phyloP scores from a whole-genome alignment of 2,888 invertebrate species.

The Autographa pulchrina region DNA sequence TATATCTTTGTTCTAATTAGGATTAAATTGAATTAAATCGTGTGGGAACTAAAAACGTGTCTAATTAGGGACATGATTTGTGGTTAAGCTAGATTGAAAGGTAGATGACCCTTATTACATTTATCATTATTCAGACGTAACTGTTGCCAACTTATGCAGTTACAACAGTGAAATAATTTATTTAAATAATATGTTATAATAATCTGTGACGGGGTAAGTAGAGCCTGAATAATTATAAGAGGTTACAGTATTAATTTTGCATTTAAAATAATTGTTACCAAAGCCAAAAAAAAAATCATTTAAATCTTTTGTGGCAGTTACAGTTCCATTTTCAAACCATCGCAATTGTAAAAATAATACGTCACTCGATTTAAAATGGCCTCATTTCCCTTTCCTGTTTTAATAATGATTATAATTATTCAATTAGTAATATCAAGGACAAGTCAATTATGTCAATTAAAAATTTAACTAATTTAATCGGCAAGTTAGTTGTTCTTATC shows the following conservation, averaged over 20 bases:
- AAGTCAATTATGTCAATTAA: background rate
- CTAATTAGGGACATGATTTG: background rate
- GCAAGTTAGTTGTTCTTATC: background rate
- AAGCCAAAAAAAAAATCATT: background rate
- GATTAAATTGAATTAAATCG: constrained; percentile 10
- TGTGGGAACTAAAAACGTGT: constrained; percentile 7
- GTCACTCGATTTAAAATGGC: background rate
- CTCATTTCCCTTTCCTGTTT: constrained; percentile 26
- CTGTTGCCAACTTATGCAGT: background rate
- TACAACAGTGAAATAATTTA: background rate
- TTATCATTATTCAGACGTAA: background rate
- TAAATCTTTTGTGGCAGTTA: background rate
- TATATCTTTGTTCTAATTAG: background rate
- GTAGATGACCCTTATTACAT: background rate
- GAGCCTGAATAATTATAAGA: background rate
- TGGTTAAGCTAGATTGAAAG: background rate
- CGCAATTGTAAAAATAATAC: background rate
- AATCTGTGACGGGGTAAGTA: constrained; percentile 1
- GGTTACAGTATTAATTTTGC: background rate
- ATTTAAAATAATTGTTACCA: constrained; percentile 1
- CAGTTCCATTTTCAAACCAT: background rate
- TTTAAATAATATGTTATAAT: background rate
- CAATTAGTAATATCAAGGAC: constrained; percentile 17
- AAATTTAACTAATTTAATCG: background rate
- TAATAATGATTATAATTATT: constrained; percentile 8